These are phyloP conservation scores for Arctopsyche grandis DNA, from an alignment of 1,140 invertebrate genomes.

Conservation along the genomic window DNA sequence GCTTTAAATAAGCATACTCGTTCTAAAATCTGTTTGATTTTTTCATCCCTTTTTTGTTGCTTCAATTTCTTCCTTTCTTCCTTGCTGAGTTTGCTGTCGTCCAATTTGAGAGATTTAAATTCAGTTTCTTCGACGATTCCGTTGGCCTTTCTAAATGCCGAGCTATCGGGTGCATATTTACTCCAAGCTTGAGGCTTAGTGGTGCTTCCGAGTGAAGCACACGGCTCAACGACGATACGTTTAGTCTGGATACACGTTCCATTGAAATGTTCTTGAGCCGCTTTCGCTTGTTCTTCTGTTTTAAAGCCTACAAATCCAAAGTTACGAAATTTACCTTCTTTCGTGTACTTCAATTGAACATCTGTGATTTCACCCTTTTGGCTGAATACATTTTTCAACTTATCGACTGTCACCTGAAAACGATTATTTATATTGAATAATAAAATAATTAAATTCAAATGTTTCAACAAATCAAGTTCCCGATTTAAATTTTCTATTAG, in stretches of 20 bases:
- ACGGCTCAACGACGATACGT: constrained; percentile 82
- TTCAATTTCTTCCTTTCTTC: constrained; percentile 61
- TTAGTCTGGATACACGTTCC: constrained; percentile 85
- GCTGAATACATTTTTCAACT: constrained; percentile 80
- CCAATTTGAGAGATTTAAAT: constrained; percentile 51
- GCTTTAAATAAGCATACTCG: constrained; percentile 64
- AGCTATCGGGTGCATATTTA: constrained; percentile 81
- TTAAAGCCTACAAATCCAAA: constrained; percentile 94
- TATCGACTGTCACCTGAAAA: constrained; percentile 80
- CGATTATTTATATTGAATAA: background rate
- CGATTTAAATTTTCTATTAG: background rate
- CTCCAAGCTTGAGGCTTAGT: constrained; percentile 92
- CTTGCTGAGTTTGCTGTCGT: constrained; percentile 44
- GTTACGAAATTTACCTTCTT: constrained; percentile 88
- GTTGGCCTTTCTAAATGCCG: constrained; percentile 69
- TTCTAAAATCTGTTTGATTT: constrained; percentile 73
- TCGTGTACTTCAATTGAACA: constrained; percentile 90
- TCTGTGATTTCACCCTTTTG: constrained; percentile 89
- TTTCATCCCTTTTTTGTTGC: constrained; percentile 64
- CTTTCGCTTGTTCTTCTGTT: constrained; percentile 78
- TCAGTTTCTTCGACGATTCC: constrained; percentile 52
- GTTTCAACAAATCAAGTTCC: background rate
- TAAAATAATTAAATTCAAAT: background rate
- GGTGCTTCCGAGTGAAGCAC: constrained; percentile 79
- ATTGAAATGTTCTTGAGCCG: constrained; percentile 82